A percentile compares a stretch with the other conserved stretches of the same genome.
Conservation (phyloP, 2,113 vertebrate genomes). For the Megalops atlanticus region DNA sequence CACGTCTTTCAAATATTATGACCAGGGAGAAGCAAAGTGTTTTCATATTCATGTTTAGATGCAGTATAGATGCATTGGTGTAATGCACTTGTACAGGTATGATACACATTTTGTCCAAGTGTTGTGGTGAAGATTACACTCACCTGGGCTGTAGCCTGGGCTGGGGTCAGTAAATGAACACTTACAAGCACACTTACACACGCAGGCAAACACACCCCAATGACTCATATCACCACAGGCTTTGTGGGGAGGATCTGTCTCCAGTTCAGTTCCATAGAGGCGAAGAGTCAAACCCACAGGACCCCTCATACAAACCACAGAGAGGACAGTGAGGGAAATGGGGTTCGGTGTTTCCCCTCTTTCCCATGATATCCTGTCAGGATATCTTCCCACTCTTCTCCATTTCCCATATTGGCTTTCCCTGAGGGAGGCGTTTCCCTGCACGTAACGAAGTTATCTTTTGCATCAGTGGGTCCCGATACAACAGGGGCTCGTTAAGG, state of each 20-base stretch:
- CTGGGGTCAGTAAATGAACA: neutral
- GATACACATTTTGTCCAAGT: neutral
- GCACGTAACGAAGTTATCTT: neutral
- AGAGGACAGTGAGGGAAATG: neutral
- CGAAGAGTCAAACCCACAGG: neutral
- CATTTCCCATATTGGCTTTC: slow-evolving; percentile 22
- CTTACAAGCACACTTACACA: neutral
- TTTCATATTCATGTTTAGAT: neutral
- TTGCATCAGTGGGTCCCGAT: slow-evolving; percentile 9
- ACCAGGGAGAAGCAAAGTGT: neutral
- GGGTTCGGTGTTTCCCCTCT: neutral
- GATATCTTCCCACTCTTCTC: neutral
- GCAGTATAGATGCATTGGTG: no score
- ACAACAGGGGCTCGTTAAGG: neutral
- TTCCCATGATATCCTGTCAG: neutral
- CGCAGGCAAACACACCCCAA: neutral
- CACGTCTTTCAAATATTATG: neutral
- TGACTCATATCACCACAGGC: slow-evolving; percentile 16
- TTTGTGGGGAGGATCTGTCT: neutral
- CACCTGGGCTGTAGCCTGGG: no score
- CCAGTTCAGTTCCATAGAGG: neutral
- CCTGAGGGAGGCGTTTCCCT: slow-evolving; percentile 15
- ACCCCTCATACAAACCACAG: neutral
- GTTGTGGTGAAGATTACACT: neutral
- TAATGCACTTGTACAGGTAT: neutral